Conservation (phyloP, 2,797 vertebrate genomes). For the Poecilia wingei region DNA sequence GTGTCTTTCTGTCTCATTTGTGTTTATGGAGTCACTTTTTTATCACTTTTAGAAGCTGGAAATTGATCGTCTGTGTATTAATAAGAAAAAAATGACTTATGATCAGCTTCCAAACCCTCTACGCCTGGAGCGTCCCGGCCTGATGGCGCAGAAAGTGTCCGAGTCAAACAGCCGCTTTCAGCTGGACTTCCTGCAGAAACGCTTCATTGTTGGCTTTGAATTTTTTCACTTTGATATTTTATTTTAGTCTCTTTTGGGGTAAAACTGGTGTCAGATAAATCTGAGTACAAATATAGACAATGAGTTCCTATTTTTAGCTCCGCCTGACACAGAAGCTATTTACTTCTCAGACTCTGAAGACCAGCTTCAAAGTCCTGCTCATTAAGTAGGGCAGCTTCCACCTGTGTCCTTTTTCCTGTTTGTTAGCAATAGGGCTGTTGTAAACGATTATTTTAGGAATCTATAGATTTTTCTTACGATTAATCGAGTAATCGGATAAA, state of each 20-base stretch:
- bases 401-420: conserved; percentile 9
- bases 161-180: conserved; percentile 14
- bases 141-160: conserved; percentile 18
- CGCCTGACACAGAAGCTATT: conserved; percentile 38
- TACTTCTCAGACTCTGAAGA: not conserved
- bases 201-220: not conserved
- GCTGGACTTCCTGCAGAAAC: conserved; percentile 25
- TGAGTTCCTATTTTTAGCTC: not conserved
- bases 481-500: no score
- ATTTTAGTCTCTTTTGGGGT: not conserved
- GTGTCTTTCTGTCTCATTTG: not conserved
- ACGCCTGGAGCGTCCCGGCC: not conserved
- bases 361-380: conserved; percentile 52
- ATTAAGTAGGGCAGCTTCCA: conserved; percentile 18
- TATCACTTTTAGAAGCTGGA: conserved; percentile 4
- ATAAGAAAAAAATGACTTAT: not conserved
- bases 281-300: not conserved
- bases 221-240: not conserved
- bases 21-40: not conserved
- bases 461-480: no score
- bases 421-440: not conserved
- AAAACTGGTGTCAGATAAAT: not conserved
- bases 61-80: not conserved
- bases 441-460: no score
- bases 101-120: not conserved